These are phyloP conservation scores for Poecile atricapillus DNA, from an alignment of 2,113 vertebrate species.

Conservation along the genomic window DNA sequence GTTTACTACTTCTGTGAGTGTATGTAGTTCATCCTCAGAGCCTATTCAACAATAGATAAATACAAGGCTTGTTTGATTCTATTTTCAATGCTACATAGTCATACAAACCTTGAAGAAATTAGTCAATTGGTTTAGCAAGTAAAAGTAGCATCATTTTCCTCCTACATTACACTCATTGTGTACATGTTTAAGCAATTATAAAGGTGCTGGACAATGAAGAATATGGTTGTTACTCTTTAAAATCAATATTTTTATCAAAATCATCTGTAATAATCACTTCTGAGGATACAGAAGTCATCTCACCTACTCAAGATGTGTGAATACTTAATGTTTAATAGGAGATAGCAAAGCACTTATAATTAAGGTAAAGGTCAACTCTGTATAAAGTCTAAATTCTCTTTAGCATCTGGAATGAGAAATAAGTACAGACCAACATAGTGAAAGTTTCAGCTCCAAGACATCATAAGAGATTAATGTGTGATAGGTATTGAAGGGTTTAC, in stretches of 20 bases:
- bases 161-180: not conserved
- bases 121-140: not conserved
- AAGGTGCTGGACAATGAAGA: not conserved
- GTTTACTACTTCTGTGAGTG: not conserved
- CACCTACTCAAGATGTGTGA: not conserved
- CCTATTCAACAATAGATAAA: not conserved
- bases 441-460: not conserved
- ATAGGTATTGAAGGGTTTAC: not conserved
- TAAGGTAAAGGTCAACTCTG: not conserved
- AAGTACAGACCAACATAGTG: not conserved
- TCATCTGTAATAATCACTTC: not conserved
- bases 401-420: not conserved
- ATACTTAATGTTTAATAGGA: not conserved
- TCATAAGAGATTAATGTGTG: not conserved
- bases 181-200: not conserved
- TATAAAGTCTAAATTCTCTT: conserved; percentile 5
- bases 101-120: not conserved
- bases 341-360: not conserved
- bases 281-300: not conserved
- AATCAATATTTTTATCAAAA: not conserved
- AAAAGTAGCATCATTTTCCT: not conserved
- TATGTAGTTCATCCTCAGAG: not conserved
- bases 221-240: not conserved
- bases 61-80: not conserved
- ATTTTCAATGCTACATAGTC: not conserved